A percentile compares a stretch with the other conserved stretches of the same genome.
Evolutionary conservation across 2,113 vertebrate genomes (phyloP).

Genomic region (Gymnocephalus cernua): DNA sequence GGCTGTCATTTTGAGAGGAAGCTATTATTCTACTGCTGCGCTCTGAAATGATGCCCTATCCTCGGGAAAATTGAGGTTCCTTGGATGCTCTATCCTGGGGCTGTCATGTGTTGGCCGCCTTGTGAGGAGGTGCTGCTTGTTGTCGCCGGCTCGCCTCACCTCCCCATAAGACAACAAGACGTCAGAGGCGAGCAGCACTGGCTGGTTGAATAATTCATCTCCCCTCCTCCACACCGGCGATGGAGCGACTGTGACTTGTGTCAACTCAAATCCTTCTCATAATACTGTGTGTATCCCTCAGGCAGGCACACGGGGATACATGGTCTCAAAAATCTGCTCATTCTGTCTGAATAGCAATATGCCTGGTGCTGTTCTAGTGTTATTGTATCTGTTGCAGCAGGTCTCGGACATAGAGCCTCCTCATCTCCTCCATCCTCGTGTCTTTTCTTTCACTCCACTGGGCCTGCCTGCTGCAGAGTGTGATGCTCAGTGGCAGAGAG

Average conservation of each 20-base stretch:
- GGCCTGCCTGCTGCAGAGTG: slow-evolving; percentile 53
- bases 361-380: slow-evolving; percentile 54
- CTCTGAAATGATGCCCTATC: slow-evolving; percentile 79
- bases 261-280: slow-evolving; percentile 80
- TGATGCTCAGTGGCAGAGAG: slow-evolving; percentile 55
- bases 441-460: slow-evolving; percentile 48
- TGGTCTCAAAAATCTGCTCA: slow-evolving; percentile 37
- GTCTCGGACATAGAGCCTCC: slow-evolving; percentile 56
- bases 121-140: slow-evolving; percentile 66
- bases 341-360: slow-evolving; percentile 70
- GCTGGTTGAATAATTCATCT: slow-evolving; percentile 80
- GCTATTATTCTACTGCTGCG: slow-evolving; percentile 73
- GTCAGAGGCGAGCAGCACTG: slow-evolving; percentile 65
- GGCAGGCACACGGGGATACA: slow-evolving; percentile 64
- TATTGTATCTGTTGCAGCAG: slow-evolving; percentile 66
- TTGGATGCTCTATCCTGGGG: slow-evolving; percentile 65
- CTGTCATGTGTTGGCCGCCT: slow-evolving; percentile 67
- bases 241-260: slow-evolving; percentile 80
- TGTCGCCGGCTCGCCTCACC: slow-evolving; percentile 66
- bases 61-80: slow-evolving; percentile 67
- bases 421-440: slow-evolving; percentile 42
- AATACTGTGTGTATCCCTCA: slow-evolving; percentile 74
- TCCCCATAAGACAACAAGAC: slow-evolving; percentile 73
- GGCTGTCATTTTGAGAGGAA: slow-evolving; percentile 76
- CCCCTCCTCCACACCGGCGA: slow-evolving; percentile 55